A percentile compares a stretch with the other conserved stretches of the same genome.
Conservation (phyloP, 2,113 vertebrate species). For the Eira barbara region DNA sequence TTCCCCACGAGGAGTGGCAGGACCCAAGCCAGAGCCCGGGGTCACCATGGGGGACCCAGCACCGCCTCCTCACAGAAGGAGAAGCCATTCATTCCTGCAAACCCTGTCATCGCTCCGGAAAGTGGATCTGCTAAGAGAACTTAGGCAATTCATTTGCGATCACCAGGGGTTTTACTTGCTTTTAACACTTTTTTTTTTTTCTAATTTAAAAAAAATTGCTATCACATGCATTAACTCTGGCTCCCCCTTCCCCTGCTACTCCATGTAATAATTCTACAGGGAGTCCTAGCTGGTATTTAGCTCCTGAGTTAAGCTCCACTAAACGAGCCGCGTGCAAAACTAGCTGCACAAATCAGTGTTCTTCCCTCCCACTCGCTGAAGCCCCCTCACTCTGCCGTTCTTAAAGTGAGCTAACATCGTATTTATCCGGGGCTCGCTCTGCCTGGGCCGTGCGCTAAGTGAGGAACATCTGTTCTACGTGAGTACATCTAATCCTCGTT, state of each 20-base stretch:
- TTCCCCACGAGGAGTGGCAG: rapidly evolving
- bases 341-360: neutral
- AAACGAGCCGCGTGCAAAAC: conserved; percentile 8
- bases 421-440: neutral
- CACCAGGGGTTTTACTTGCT: conserved; percentile 78
- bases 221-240: conserved; percentile 68
- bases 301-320: conserved; percentile 70
- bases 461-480: rapidly evolving
- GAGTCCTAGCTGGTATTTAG: conserved; percentile 62
- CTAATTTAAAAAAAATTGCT: conserved; percentile 30
- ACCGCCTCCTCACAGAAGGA: conserved; percentile 60
- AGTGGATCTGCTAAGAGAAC: conserved; percentile 69
- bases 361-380: neutral
- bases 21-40: neutral
- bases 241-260: conserved; percentile 70
- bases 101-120: conserved; percentile 64
- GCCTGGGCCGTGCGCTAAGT: neutral
- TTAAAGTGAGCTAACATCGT: neutral
- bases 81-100: conserved; percentile 47
- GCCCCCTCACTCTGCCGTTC: neutral
- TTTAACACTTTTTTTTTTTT: conserved; percentile 73
- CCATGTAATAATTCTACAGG: conserved; percentile 68
- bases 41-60: conserved; percentile 47
- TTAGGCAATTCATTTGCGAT: conserved; percentile 79
- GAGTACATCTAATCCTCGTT: neutral